Percentiles rank a stretch among this genome's conserved stretches.
phyloP scores from a whole-genome alignment of 2,797 vertebrate genomes.

The Chaetodon trifasciatus region DNA sequence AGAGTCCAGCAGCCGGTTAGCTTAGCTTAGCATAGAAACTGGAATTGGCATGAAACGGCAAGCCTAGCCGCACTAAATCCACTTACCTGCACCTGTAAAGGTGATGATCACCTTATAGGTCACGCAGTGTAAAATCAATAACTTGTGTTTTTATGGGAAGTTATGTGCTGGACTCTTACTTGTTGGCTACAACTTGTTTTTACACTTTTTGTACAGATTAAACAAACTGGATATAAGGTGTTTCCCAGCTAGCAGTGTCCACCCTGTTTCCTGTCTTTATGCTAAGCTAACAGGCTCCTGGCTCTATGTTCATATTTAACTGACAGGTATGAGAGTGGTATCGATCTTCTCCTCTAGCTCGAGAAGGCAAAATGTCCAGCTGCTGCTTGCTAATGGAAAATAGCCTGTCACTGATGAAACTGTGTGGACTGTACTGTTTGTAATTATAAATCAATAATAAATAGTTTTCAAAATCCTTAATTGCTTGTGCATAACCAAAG shows the following conservation, averaged over 20 bases:
- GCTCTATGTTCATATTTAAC: conserved; percentile 6
- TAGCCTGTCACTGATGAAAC: not conserved
- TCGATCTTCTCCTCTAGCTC: not conserved
- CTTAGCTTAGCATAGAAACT: not conserved
- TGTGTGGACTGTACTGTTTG: not conserved
- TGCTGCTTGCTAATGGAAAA: not conserved
- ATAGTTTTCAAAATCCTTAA: not conserved
- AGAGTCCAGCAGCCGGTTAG: not conserved
- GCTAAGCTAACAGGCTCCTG: not conserved
- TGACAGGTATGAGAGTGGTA: not conserved
- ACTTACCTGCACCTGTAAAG: too few relatives aligned
- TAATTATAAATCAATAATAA: conserved; percentile 6
- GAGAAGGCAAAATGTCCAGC: not conserved
- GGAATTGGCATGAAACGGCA: not conserved
- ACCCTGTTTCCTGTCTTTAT: not conserved
- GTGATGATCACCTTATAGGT: too few relatives aligned
- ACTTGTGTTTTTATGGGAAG: too few relatives aligned
- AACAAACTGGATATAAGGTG: too few relatives aligned
- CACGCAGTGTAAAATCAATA: too few relatives aligned
- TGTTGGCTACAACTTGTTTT: too few relatives aligned
- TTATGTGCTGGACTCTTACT: too few relatives aligned
- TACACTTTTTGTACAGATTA: too few relatives aligned
- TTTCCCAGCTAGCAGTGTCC: too few relatives aligned
- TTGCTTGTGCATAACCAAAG: not conserved
- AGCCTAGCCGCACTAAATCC: too few relatives aligned